Base-by-base conservation (phyloP, 2,113 vertebrate species). In the Hydropotes inermis region DNA sequence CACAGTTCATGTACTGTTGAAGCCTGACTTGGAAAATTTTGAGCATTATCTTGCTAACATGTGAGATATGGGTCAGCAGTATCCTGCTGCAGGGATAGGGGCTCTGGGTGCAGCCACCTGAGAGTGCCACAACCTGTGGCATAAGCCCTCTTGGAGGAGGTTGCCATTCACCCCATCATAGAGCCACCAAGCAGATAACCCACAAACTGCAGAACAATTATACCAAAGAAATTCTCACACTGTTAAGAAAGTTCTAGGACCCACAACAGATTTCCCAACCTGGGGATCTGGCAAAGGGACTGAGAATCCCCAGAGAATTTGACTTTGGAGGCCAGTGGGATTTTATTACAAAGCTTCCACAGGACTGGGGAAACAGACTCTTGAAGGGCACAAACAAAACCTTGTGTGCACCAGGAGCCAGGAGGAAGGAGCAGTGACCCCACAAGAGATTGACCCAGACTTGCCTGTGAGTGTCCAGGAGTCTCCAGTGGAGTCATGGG, bases 401-500 rank as follows among this genome's bases (percentile, higher is more conserved):
- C 17, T 36, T 67, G 17, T 36, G 33, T 0, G 0, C 33, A 36
- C 17, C 64, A 67, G 64, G 33, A 67, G 16, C 16, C 33, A 36
- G 64, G 15, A n/a, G 16, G n/a, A 67, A 67, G 64, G 4, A 67
- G 64, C 64, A 67, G 64, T 19, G 33, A 36, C 64, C 64, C 33
- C 64, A 36, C 17, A 36, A 9, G 33, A 67, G 17, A 67, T 33
- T 67, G 33, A 67, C 17, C 33, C 64, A 36, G 64, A 36, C 64
- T 21, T 36, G 17, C 33, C 33, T 67, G 61, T 67, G 64, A 36
- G 64, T 67, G 33, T 5, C 33, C 64, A 67, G 33, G 33, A 67
- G 64, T 36, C 64, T 36, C 33, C 33, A 5, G 17, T 0, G 0
- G 33, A 36, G 64, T 17, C 60, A 0, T 8, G 60, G 14, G 8